Conservation (phyloP, 2,113 vertebrate species). For the Leucosticte australis region DNA sequence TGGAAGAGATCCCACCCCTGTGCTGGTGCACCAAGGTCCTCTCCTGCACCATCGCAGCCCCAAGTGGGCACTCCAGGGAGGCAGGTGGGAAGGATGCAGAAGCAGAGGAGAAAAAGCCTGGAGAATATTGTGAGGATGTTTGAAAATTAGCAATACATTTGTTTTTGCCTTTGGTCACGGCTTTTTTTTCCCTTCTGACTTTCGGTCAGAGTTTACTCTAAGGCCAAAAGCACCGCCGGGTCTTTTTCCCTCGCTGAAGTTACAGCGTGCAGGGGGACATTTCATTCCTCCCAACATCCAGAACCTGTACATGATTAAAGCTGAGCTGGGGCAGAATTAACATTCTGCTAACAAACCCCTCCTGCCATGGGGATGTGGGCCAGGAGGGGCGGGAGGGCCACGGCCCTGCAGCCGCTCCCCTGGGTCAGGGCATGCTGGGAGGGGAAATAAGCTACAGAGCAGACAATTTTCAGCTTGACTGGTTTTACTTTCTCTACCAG, state of each 20-base stretch:
- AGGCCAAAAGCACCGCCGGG: background rate
- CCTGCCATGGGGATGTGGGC: background rate
- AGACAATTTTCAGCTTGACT: constrained; percentile 99
- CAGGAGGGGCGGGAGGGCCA: constrained; percentile 61
- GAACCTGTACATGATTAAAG: constrained; percentile 68
- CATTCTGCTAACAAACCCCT: constrained; percentile 24
- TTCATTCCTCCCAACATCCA: constrained; percentile 2
- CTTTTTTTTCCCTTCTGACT: background rate
- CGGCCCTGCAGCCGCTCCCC: constrained; percentile 79
- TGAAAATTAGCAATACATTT: constrained; percentile 12
- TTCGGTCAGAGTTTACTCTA: background rate
- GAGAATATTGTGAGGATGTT: background rate
- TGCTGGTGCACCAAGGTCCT: background rate
- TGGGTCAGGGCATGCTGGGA: constrained; percentile 87
- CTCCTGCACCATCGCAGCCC: background rate
- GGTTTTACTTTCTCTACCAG: constrained; percentile 97
- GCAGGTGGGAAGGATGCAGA: background rate
- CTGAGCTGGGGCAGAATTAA: constrained; percentile 65
- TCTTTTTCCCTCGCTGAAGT: background rate
- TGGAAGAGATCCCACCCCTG: background rate
- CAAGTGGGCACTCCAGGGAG: rapidly evolving
- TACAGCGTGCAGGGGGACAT: background rate
- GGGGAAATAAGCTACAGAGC: constrained; percentile 93
- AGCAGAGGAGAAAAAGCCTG: background rate
- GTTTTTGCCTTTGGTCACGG: background rate